A percentile compares a stretch with the other conserved stretches of the same genome.
phyloP scores from a whole-genome alignment of 2,113 vertebrate genomes.

The Leptocoma aspasia region DNA sequence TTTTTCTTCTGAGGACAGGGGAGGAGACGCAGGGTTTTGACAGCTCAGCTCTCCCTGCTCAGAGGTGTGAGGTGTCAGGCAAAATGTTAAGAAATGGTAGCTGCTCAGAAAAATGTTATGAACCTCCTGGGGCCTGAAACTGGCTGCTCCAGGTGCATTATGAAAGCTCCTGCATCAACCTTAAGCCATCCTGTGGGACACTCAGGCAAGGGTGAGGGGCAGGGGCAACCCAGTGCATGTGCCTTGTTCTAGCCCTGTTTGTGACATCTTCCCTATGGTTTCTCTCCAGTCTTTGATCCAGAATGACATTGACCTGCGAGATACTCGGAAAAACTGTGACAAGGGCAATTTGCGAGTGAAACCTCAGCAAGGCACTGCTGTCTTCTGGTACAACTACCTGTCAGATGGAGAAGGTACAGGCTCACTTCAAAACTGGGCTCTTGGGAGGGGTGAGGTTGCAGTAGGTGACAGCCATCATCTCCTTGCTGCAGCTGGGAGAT shows the following conservation, averaged over 20 bases:
- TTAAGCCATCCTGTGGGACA: background rate
- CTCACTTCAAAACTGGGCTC: background rate
- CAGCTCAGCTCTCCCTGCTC: background rate
- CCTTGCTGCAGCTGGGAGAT: background rate
- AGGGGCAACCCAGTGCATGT: background rate
- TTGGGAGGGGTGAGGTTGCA: background rate
- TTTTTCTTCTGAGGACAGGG: background rate
- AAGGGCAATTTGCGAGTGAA: constrained; percentile 90
- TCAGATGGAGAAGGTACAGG: constrained; percentile 90
- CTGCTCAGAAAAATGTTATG: background rate
- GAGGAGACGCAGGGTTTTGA: background rate
- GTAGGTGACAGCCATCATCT: background rate
- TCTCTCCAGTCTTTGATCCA: constrained; percentile 86
- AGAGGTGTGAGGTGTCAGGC: background rate
- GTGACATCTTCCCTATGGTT: background rate
- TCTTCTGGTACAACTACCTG: constrained; percentile 98
- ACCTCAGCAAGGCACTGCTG: constrained; percentile 86
- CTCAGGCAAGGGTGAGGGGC: background rate
- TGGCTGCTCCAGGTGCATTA: background rate
- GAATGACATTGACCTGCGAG: constrained; percentile 88
- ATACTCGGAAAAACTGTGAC: constrained; percentile 88
- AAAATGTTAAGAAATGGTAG: background rate
- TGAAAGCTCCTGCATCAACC: background rate
- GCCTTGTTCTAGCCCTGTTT: background rate
- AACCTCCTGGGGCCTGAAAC: background rate